Evolutionary conservation across 1,140 invertebrate genomes (phyloP).

Genomic region (Philaenus spumarius): DNA sequence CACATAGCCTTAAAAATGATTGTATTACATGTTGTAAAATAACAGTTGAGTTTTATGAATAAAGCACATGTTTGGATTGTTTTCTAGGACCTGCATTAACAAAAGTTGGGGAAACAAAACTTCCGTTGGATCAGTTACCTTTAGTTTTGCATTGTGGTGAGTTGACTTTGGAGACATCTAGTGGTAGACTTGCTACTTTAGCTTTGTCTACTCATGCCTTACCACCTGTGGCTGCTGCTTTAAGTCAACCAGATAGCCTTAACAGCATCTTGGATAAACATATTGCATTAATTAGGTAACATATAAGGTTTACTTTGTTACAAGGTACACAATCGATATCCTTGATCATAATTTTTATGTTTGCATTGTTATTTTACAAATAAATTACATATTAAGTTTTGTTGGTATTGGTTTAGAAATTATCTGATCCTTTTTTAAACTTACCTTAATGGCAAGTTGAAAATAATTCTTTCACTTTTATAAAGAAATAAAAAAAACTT

Average conservation of each 20-base stretch:
- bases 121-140: conserved; percentile 75
- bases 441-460: too few species aligned
- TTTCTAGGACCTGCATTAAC: conserved; percentile 51
- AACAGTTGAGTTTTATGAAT: not conserved
- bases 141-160: conserved; percentile 76
- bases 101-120: conserved; percentile 59
- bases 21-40: conserved; percentile 1
- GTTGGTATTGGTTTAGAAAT: too few species aligned
- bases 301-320: conserved; percentile 30
- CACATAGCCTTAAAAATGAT: too few species aligned
- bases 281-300: conserved; percentile 36
- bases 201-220: conserved; percentile 52
- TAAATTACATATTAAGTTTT: too few species aligned
- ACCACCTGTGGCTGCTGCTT: conserved; percentile 15
- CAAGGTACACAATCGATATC: not conserved
- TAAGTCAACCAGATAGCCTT: conserved; percentile 22
- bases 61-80: conserved; percentile 18
- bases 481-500: too few species aligned
- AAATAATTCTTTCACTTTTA: too few species aligned
- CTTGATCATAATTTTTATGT: conserved; percentile 1
- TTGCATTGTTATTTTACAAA: too few species aligned
- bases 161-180: conserved; percentile 62
- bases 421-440: too few species aligned
- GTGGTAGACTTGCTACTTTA: conserved; percentile 62
- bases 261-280: conserved; percentile 37